These are phyloP conservation scores for Chymomyza costata DNA, from an alignment of 1,140 invertebrate species.

Conservation along the genomic window DNA sequence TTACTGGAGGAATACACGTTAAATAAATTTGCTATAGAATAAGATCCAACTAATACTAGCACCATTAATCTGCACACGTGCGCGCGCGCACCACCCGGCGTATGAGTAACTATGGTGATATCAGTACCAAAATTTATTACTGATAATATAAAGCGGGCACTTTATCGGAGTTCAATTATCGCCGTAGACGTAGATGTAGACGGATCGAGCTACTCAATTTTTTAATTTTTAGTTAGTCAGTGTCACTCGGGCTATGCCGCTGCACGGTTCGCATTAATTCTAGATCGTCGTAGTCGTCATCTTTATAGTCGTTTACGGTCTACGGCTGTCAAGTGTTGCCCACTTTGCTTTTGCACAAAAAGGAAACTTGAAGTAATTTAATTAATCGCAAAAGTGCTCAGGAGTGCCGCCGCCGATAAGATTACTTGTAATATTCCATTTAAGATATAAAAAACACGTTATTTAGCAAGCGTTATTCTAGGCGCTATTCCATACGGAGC, in stretches of 20 bases:
- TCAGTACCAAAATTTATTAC: not conserved
- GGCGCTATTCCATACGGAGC: too few species aligned
- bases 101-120: slow-evolving; percentile 19
- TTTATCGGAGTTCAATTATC: slow-evolving; percentile 54
- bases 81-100: not conserved
- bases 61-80: slow-evolving; percentile 52
- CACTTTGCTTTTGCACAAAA: too few species aligned
- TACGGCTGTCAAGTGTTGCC: not conserved
- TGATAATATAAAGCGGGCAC: slow-evolving; percentile 44
- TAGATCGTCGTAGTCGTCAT: too few species aligned
- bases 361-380: slow-evolving; percentile 15
- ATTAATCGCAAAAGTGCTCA: slow-evolving; percentile 11
- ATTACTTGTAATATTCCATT: slow-evolving; percentile 3
- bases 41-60: too few species aligned
- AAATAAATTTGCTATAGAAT: too few species aligned
- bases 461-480: too few species aligned
- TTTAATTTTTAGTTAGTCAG: slow-evolving; percentile 33
- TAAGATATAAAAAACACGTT: too few species aligned
- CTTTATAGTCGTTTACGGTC: not conserved
- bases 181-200: slow-evolving; percentile 6
- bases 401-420: slow-evolving; percentile 23
- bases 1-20: slow-evolving; percentile 2
- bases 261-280: slow-evolving; percentile 36
- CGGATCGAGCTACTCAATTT: slow-evolving; percentile 12
- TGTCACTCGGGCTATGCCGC: slow-evolving; percentile 48